A percentile compares a stretch with the other conserved stretches of the same genome.
Evolutionary conservation across 1,140 invertebrate genomes (phyloP).

Genomic region (Cyclargus thomasi): DNA sequence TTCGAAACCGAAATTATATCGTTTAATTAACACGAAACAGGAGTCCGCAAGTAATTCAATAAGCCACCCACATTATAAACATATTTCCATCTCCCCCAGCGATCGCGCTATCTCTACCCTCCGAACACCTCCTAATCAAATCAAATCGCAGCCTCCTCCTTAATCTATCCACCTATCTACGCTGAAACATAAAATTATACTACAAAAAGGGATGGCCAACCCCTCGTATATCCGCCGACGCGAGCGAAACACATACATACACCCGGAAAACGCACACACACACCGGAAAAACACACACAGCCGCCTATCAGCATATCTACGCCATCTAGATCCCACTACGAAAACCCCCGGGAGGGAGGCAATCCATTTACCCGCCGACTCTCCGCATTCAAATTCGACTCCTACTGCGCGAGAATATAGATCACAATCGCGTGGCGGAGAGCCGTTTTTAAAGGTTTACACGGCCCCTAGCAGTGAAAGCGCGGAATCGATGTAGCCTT

Average conservation of each 20-base stretch:
- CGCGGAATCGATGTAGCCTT: conserved; percentile 75
- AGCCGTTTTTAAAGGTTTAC: conserved; percentile 73
- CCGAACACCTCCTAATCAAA: conserved; percentile 74
- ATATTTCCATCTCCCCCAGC: conserved; percentile 65
- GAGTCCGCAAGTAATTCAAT: conserved; percentile 67
- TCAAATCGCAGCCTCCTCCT: conserved; percentile 72
- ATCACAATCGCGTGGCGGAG: conserved; percentile 67
- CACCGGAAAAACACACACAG: conserved; percentile 49
- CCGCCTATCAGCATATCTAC: conserved; percentile 70
- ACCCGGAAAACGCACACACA: conserved; percentile 55
- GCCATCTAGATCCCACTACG: conserved; percentile 73
- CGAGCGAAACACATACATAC: conserved; percentile 59
- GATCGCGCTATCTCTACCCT: conserved; percentile 69
- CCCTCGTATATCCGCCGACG: conserved; percentile 72
- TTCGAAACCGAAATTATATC: neutral
- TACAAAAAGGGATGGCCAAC: conserved; percentile 68
- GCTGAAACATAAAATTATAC: conserved; percentile 71
- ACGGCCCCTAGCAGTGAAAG: conserved; percentile 74
- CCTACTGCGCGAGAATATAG: conserved; percentile 56
- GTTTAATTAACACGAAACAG: conserved; percentile 24
- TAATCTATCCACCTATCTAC: conserved; percentile 72
- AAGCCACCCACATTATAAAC: conserved; percentile 71
- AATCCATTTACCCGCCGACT: conserved; percentile 67
- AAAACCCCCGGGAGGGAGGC: conserved; percentile 72
- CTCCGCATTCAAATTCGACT: conserved; percentile 49